Evolutionary conservation across 2,797 vertebrate species (phyloP).

Genomic region (Margarornis squamiger): DNA sequence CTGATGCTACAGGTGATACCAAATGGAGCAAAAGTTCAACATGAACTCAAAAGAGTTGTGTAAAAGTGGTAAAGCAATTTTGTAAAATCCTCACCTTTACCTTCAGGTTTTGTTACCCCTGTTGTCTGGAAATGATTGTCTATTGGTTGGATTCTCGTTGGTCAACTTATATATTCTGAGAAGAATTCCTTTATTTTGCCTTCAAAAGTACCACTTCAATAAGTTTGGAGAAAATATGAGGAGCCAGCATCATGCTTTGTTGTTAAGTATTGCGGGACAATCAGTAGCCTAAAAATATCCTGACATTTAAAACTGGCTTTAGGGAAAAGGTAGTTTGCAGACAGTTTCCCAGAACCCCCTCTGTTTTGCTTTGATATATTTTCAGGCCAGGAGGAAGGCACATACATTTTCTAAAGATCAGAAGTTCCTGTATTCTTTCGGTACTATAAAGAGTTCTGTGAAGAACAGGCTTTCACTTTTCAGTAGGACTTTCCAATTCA

Average conservation of each 20-base stretch:
- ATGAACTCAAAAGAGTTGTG: neutral
- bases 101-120: neutral
- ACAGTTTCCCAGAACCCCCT: neutral
- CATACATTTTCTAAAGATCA: neutral
- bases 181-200: neutral
- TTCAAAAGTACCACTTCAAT: neutral
- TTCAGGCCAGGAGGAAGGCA: neutral
- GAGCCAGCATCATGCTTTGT: neutral
- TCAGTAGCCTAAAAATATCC: neutral
- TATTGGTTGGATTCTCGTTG: neutral
- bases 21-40: neutral
- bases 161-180: neutral
- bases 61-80: neutral
- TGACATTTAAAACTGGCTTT: neutral
- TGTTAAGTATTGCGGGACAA: neutral
- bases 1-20: neutral
- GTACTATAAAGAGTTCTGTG: neutral
- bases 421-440: neutral
- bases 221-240: neutral
- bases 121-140: neutral
- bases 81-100: neutral
- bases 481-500: neutral
- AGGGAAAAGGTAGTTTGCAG: neutral
- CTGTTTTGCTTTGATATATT: neutral
- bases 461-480: conserved; percentile 20